phyloP scores from a whole-genome alignment of 2,113 vertebrate species.

The Lethenteron camtschaticum region DNA sequence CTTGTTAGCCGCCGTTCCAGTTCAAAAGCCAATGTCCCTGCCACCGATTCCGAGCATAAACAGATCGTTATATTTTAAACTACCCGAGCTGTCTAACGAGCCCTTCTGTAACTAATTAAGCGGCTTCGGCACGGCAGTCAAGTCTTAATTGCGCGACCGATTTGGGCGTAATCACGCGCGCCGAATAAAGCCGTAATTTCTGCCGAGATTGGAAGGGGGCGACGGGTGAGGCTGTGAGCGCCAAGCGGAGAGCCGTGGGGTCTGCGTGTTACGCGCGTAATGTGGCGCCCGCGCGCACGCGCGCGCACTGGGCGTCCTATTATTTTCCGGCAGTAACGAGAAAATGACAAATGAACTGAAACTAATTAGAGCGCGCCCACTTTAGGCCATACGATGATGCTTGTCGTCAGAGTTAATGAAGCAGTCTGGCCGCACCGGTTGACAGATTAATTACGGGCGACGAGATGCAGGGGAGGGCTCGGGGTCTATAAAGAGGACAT shows the following conservation, averaged over 20 bases:
- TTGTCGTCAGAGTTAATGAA: conserved; percentile 4
- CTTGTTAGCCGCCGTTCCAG: too few species aligned
- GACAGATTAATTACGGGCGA: conserved; percentile 5
- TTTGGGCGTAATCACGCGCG: conserved; percentile 2
- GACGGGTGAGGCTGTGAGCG: background rate
- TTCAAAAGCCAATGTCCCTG: too few species aligned
- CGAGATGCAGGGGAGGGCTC: conserved; percentile 1
- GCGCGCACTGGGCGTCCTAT: background rate
- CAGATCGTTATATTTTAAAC: conserved; percentile 6
- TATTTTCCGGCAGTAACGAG: conserved; percentile 6
- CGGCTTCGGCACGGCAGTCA: conserved; percentile 6
- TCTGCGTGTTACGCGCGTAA: too few species aligned
- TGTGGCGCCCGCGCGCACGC: too few species aligned
- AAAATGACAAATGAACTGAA: conserved; percentile 6
- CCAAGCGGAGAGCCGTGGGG: too few species aligned
- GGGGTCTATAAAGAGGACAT: conserved; percentile 3
- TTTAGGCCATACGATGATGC: conserved; percentile 3
- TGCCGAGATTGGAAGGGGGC: conserved; percentile 4
- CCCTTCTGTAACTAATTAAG: conserved; percentile 6
- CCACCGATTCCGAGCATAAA: background rate
- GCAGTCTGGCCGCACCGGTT: background rate
- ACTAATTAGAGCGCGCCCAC: conserved; percentile 4
- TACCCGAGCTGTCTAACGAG: conserved; percentile 3
- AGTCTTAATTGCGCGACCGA: conserved; percentile 5
- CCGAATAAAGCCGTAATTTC: conserved; percentile 4